Conservation (phyloP, 2,888 invertebrate species). For the Bembecia ichneumoniformis region DNA sequence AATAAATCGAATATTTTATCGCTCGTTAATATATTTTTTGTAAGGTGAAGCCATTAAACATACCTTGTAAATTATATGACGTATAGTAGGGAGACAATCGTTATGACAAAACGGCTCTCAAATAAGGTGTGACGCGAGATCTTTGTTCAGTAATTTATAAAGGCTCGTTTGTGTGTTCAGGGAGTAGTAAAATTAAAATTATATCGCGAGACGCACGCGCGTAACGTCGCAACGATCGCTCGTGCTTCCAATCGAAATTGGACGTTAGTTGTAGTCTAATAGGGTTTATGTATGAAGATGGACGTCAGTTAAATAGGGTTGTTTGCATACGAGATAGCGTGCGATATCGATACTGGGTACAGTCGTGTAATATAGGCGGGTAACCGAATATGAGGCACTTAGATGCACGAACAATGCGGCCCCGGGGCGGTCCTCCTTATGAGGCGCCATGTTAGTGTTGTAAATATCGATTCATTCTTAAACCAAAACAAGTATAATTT, state of each 20-base stretch:
- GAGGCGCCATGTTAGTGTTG: slow-evolving; percentile 58
- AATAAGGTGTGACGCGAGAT: slow-evolving; percentile 60
- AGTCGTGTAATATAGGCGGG: slow-evolving; percentile 55
- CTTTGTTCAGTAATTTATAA: slow-evolving; percentile 64
- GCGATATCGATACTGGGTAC: slow-evolving; percentile 55
- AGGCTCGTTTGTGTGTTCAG: slow-evolving; percentile 46
- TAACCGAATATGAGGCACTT: slow-evolving; percentile 70
- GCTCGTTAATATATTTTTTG: not conserved
- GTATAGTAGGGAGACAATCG: slow-evolving; percentile 33
- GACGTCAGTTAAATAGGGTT: slow-evolving; percentile 21
- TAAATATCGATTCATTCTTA: not conserved
- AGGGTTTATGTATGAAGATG: slow-evolving; percentile 15
- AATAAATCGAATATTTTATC: slow-evolving; percentile 22
- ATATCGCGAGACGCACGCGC: slow-evolving; percentile 22
- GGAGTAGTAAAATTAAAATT: slow-evolving; percentile 64
- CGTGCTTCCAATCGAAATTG: slow-evolving; percentile 12
- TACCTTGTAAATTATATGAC: slow-evolving; percentile 25
- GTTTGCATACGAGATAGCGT: slow-evolving; percentile 15
- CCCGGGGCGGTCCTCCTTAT: slow-evolving; percentile 49
- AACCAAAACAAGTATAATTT: not conserved
- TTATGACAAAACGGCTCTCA: slow-evolving; percentile 51
- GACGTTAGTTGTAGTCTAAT: slow-evolving; percentile 8
- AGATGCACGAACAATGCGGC: slow-evolving; percentile 56
- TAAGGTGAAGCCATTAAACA: slow-evolving; percentile 17
- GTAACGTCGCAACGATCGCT: slow-evolving; percentile 13